These are phyloP conservation scores for Andrena marginata DNA, from an alignment of 2,888 invertebrate genomes.

Conservation along the genomic window DNA sequence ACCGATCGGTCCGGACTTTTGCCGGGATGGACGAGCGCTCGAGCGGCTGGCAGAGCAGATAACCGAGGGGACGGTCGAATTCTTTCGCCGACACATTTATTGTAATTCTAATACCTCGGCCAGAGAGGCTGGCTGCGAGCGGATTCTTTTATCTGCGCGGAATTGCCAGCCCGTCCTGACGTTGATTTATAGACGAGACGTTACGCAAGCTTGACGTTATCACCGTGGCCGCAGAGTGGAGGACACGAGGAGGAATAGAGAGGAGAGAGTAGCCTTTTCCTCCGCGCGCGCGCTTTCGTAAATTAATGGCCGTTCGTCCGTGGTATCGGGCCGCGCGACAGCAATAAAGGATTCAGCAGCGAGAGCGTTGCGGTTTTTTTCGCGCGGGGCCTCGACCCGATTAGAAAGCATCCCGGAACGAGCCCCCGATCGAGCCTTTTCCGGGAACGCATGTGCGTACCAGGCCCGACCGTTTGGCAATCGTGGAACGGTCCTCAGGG, in stretches of 20 bases:
- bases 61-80: conserved; percentile 2
- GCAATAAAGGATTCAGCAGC: conserved; percentile 28
- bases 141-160: conserved; percentile 60
- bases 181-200: conserved; percentile 62
- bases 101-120: conserved; percentile 36
- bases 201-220: conserved; percentile 65
- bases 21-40: neutral
- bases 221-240: conserved; percentile 30
- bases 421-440: conserved; percentile 28
- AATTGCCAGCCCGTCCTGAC: conserved; percentile 54
- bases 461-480: conserved; percentile 7
- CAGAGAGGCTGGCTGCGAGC: conserved; percentile 7
- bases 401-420: conserved; percentile 7
- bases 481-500: conserved; percentile 18
- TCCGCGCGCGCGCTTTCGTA: conserved; percentile 23
- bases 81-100: conserved; percentile 25
- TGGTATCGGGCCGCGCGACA: conserved; percentile 21
- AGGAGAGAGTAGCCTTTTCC: conserved; percentile 45
- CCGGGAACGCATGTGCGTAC: conserved; percentile 2
- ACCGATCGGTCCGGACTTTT: too few species aligned
- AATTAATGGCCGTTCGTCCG: conserved; percentile 39
- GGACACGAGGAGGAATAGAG: conserved; percentile 10
- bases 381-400: conserved; percentile 1
- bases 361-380: neutral
- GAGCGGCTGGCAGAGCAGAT: conserved; percentile 2